Evolutionary conservation across 2,888 invertebrate genomes (phyloP).

Genomic region (Sinopyrophorus schimmeli): DNA sequence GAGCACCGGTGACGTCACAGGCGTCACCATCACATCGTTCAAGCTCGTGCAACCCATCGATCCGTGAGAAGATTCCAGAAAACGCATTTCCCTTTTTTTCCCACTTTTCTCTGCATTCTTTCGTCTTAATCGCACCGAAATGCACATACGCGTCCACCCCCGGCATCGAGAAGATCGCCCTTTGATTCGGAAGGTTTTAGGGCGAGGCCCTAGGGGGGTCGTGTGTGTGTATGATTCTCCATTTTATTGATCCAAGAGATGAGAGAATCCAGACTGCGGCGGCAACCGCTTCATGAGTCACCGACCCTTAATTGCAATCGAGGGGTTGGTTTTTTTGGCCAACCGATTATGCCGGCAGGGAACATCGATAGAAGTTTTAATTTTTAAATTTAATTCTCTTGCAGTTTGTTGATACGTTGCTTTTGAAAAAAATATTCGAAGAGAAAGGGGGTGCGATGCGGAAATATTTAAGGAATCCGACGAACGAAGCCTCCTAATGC

Average conservation of each 20-base stretch:
- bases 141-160: not conserved
- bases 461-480: no score
- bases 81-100: not conserved
- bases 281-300: conserved; percentile 34
- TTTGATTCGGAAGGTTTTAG: conserved; percentile 9
- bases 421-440: no score
- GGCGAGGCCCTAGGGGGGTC: conserved; percentile 30
- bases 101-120: not conserved
- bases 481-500: no score
- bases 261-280: conserved; percentile 35
- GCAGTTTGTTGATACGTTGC: no score
- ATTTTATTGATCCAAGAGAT: conserved; percentile 38
- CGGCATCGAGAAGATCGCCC: conserved; percentile 31
- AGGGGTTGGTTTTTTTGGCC: no score
- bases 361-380: no score
- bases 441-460: no score
- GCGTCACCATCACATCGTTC: conserved; percentile 47
- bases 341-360: no score
- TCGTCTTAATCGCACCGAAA: not conserved
- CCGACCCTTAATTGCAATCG: conserved; percentile 34
- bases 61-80: conserved; percentile 11
- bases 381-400: no score
- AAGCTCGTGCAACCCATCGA: conserved; percentile 38
- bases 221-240: no score
- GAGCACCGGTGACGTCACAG: conserved; percentile 56